Evolutionary conservation across 1,140 invertebrate genomes (phyloP).

Genomic region (Globodera ellingtonae): DNA sequence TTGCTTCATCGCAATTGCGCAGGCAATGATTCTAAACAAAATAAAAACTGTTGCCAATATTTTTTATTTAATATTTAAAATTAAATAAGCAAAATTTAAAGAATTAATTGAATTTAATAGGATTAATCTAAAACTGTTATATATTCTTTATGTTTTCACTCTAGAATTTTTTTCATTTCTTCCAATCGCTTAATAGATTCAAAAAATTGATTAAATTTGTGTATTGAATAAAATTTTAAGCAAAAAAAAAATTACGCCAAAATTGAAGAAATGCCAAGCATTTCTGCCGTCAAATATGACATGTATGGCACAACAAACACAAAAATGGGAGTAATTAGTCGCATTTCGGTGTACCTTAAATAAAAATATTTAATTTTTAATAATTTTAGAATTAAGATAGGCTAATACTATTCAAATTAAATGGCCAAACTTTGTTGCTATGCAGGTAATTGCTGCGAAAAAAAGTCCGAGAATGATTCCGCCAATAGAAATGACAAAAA

Average conservation of each 20-base stretch:
- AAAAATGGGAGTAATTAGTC: constrained; percentile 51
- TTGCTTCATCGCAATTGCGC: constrained; percentile 97
- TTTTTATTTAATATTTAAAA: too few species aligned
- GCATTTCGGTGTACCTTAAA: constrained; percentile 32
- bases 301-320: constrained; percentile 61
- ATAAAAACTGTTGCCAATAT: neutral
- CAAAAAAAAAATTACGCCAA: constrained; percentile 51
- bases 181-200: too few species aligned
- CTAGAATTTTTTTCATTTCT: too few species aligned
- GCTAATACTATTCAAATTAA: neutral
- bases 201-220: neutral
- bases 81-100: too few species aligned
- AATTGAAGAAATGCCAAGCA: constrained; percentile 60
- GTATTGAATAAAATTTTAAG: neutral
- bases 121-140: too few species aligned
- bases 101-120: too few species aligned
- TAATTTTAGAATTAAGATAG: neutral
- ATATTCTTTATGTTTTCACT: too few species aligned
- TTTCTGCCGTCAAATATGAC: constrained; percentile 57
- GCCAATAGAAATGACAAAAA: constrained; percentile 90
- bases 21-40: constrained; percentile 82
- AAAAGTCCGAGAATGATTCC: constrained; percentile 89
- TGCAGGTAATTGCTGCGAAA: constrained; percentile 90
- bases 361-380: neutral
- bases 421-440: constrained; percentile 48